These are phyloP conservation scores for Myotis lucifugus DNA, from an alignment of 2,113 vertebrate species.

Conservation along the genomic window DNA sequence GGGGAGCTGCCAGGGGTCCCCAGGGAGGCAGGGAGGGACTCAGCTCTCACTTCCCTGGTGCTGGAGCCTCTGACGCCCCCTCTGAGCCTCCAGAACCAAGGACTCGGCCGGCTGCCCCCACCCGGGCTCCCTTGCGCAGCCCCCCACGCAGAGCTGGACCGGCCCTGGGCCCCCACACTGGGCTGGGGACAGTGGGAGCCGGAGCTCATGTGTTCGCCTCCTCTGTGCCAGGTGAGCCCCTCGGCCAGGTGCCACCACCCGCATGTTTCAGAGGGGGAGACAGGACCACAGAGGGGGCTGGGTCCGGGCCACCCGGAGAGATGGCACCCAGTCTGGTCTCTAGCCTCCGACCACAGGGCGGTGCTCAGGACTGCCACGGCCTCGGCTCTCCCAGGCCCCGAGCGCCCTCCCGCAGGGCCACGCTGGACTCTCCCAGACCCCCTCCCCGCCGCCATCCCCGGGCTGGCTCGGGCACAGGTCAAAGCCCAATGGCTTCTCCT, in stretches of 20 bases:
- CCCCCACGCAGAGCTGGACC: not conserved
- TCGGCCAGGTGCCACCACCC: not conserved
- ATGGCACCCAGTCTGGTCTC: not conserved
- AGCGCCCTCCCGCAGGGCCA: no score
- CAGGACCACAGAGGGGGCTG: not conserved
- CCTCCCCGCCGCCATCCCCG: not conserved
- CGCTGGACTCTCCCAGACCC: not conserved
- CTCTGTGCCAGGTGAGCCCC: not conserved
- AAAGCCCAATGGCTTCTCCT: not conserved
- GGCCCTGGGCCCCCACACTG: not conserved
- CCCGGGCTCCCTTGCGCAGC: not conserved
- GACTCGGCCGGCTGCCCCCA: no score
- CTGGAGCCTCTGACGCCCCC: no score
- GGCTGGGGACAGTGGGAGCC: not conserved
- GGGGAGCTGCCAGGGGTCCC: no score
- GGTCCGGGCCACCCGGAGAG: not conserved
- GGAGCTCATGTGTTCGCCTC: not conserved
- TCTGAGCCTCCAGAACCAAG: not conserved
- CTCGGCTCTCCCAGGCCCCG: not conserved
- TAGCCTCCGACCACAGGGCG: not conserved
- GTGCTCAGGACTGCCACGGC: not conserved
- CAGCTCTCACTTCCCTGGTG: not conserved
- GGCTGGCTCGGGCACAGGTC: slow-evolving; percentile 33
- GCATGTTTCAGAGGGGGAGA: not conserved
- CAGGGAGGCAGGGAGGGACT: not conserved